Conservation (phyloP, 1,140 invertebrate species). For the Bombus consobrinus region DNA sequence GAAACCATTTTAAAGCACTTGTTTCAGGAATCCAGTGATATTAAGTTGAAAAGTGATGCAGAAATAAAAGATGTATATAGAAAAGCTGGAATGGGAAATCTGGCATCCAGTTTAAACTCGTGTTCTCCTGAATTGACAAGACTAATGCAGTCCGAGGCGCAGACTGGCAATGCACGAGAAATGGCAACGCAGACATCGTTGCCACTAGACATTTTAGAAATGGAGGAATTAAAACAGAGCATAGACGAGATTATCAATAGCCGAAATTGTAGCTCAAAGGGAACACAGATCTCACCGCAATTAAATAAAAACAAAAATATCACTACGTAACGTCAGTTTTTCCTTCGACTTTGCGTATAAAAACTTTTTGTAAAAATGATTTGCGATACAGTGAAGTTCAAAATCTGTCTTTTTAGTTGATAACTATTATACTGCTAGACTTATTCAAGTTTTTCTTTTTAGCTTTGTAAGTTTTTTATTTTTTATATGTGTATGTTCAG, state of each 20-base stretch:
- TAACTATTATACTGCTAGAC: background rate
- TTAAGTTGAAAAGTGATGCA: constrained; percentile 81
- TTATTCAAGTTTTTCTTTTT: no score
- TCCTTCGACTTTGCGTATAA: background rate
- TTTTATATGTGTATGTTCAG: constrained; percentile 62
- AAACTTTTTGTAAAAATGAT: background rate
- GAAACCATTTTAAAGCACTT: constrained; percentile 81
- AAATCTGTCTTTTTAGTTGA: background rate
- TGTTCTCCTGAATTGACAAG: constrained; percentile 79
- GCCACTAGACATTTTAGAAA: constrained; percentile 79
- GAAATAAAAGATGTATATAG: constrained; percentile 73
- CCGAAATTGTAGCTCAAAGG: constrained; percentile 75
- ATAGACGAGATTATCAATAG: constrained; percentile 80
- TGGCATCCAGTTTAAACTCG: constrained; percentile 74
- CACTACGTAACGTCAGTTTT: constrained; percentile 27
- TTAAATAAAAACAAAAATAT: constrained; percentile 74
- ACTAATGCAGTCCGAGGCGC: constrained; percentile 83
- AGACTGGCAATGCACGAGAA: constrained; percentile 84
- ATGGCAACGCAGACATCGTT: constrained; percentile 84
- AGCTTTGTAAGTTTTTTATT: background rate
- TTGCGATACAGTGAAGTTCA: background rate
- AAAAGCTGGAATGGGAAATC: constrained; percentile 71
- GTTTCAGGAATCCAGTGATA: constrained; percentile 75
- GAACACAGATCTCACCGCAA: constrained; percentile 79
- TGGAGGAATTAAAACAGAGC: constrained; percentile 80